Base-by-base conservation (phyloP, 2,888 invertebrate genomes). In the Tryphoninae sp. region DNA sequence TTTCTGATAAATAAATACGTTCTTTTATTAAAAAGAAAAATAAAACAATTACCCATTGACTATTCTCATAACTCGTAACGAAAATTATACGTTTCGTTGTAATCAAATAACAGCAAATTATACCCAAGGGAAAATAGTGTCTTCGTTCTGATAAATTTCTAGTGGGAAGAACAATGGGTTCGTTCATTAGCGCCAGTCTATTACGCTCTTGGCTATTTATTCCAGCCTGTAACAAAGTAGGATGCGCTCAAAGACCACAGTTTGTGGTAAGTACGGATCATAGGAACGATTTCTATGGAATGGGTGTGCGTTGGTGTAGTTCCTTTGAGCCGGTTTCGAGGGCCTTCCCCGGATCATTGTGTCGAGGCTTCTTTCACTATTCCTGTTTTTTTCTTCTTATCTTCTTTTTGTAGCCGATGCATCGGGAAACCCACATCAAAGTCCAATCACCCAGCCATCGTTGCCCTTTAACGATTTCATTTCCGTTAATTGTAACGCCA, bases 381-480 rank as follows among this genome's bases (percentile, higher is more conserved):
- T 33, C 6, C 33, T 4, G 33, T 33, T 33, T 33, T 7, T 3
- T 33, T 33, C 7, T 6, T 33, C 6, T 33, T 33, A 4, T 26
- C 33, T 33, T 33, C 6, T 6, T 33, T 33, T 71, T 45, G 23
- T n/a, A 55, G 68, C 7, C 19, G 11, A 19, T 33, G 53, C 53
- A 55, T 33, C 67, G 40, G 16, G 53, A 40, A 68, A 22, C 40
- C 58, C 45, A 71, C 55, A 71, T 26, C 11, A 16, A 22, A 9
- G n/a, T 23, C 13, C 42, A 58, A 59, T 59, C 40, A 16, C 67
- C 49, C 49, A 49, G 58, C 33, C 45, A 45, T 40, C 49, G 59
- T 67, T 58, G 59, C 51, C 67, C 45, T 75, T 75, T 33, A 75
- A 75, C 33, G 59, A 75, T 75, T 68, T 68, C 65, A 67, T 67